Percentiles rank a stretch among this genome's conserved stretches.
Conservation (phyloP, 2,797 vertebrate species). For the Mallotus villosus region DNA sequence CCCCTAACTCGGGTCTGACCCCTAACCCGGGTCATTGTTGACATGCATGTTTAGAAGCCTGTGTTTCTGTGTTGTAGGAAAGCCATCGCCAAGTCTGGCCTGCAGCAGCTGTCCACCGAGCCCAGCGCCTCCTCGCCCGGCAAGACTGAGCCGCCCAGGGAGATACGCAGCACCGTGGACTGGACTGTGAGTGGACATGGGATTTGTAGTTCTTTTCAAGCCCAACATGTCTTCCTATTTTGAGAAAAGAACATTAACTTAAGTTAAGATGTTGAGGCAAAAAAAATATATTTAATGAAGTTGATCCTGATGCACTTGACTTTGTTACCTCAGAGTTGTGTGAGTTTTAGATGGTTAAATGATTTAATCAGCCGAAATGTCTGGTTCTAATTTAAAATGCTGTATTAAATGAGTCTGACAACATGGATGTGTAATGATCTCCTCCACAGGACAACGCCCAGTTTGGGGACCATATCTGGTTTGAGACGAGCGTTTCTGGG, state of each 20-base stretch:
- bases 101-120: conserved; percentile 76
- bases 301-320: too few relatives aligned
- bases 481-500: conserved; percentile 90
- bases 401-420: neutral
- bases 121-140: conserved; percentile 57
- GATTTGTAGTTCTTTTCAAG: neutral
- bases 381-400: too few relatives aligned
- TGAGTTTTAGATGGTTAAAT: too few relatives aligned
- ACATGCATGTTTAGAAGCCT: neutral
- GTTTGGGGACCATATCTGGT: conserved; percentile 97
- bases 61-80: conserved; percentile 76
- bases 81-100: conserved; percentile 88
- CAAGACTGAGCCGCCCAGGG: conserved; percentile 69
- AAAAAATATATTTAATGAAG: too few relatives aligned
- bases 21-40: neutral
- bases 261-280: too few relatives aligned
- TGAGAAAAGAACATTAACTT: too few relatives aligned
- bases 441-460: conserved; percentile 85
- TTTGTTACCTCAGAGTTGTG: too few relatives aligned
- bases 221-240: too few relatives aligned
- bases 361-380: too few relatives aligned
- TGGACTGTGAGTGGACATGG: conserved; percentile 86
- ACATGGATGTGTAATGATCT: neutral
- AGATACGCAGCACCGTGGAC: conserved; percentile 85
- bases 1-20: too few relatives aligned